Base-by-base conservation (phyloP, 2,888 invertebrate species). In the Mamestra brassicae region DNA sequence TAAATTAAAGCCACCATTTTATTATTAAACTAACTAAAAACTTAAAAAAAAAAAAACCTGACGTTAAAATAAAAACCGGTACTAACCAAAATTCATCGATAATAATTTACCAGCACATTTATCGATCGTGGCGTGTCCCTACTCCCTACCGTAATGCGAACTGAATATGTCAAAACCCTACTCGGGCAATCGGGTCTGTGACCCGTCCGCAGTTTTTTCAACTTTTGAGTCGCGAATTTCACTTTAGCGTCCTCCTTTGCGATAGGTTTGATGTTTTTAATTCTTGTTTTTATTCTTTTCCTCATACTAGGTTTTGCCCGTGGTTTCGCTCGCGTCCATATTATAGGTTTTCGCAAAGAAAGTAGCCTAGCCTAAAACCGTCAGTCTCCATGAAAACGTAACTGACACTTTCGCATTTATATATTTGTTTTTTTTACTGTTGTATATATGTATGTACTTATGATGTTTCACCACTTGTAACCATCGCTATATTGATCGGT, bases 151-250 rank as follows among this genome's bases (percentile, higher is more conserved):
- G 64, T 78, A 71, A 70, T 72, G 66, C 71, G 62, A 72, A 69
- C 70, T 72, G 74, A 71, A 71, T 74, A 76, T 66, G 79, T 72
- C 69, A 60, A 77, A 75, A 54, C 85, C 78, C 87, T 84, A 73
- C 45, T 7, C 15, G 47, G 72, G 76, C 78, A 73, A n/a, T 7
- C 15, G 34, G 78, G 81, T 84, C 81, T 72, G 54, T 85, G 85
- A 85, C 71, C 85, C 61, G 55, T 38, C 58, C 11, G 54, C 78
- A 83, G 85, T 80, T 83, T 86, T 86, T 86, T 86, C 85, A 86
- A 83, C 86, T 81, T 71, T 47, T n/a, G 50, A 17, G n/a, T 55
- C 42, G 72, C 63, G 54, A 80, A 61, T 76, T 83, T 83, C 69
- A 55, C 63, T 72, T 67, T 58, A 10, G 2, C 50, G 64, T 75